A percentile compares a stretch with the other conserved stretches of the same genome.
These are phyloP conservation scores for Choloepus didactylus DNA, from an alignment of 2,797 vertebrate species.

Conservation along the genomic window DNA sequence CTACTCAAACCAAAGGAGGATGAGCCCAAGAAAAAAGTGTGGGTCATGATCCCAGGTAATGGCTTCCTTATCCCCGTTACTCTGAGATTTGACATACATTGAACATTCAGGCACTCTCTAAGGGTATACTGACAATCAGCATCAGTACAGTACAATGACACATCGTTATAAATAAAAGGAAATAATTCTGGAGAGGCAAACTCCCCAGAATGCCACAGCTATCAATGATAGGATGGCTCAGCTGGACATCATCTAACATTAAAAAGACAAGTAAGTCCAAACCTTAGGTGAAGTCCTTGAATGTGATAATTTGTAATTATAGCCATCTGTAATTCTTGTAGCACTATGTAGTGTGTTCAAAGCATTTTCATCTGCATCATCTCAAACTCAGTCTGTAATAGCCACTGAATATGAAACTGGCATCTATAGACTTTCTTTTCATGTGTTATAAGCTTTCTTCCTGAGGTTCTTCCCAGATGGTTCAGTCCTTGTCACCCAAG, in stretches of 20 bases:
- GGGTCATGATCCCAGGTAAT: not conserved
- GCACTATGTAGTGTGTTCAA: not conserved
- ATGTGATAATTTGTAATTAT: conserved; percentile 45
- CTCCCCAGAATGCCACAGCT: not conserved
- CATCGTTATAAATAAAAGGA: not conserved
- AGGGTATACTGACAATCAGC: not conserved
- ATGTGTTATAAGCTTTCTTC: conserved; percentile 50
- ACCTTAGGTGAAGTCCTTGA: conserved; percentile 23
- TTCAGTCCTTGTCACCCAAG: conserved; percentile 61
- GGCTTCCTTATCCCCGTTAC: not conserved
- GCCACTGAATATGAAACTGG: conserved; percentile 24
- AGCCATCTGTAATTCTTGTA: conserved; percentile 3
- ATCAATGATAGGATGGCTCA: not conserved
- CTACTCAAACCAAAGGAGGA: not conserved
- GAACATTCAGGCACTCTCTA: conserved; percentile 21
- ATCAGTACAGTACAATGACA: not conserved
- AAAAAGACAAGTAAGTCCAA: conserved; percentile 32
- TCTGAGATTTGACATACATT: not conserved
- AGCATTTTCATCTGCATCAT: conserved; percentile 3
- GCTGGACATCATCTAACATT: not conserved
- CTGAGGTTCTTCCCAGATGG: conserved; percentile 24
- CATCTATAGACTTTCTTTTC: conserved; percentile 49
- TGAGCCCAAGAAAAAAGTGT: not conserved
- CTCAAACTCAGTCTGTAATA: conserved; percentile 51
- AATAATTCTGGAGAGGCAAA: conserved; percentile 20